phyloP scores from a whole-genome alignment of 2,113 vertebrate genomes.

The Stictonetta naevosa region DNA sequence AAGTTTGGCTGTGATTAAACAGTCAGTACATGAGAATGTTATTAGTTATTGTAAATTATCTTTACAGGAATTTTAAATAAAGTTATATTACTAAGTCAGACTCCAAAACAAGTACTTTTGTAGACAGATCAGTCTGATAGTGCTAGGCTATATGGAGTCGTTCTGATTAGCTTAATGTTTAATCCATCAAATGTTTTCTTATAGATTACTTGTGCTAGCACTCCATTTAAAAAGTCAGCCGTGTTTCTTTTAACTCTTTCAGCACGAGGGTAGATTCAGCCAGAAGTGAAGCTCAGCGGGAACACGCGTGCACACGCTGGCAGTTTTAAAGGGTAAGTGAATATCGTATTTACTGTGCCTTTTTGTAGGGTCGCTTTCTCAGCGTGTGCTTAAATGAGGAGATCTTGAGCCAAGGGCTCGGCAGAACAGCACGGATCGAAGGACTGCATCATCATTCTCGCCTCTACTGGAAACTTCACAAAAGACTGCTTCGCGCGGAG shows the following conservation, averaged over 20 bases:
- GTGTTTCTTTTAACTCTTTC: background rate
- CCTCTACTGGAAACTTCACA: conserved; percentile 87
- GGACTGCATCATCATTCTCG: conserved; percentile 80
- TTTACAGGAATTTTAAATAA: background rate
- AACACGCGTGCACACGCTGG: background rate
- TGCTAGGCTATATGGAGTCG: background rate
- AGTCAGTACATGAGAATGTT: background rate
- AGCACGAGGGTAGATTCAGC: rapidly evolving
- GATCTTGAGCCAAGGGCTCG: conserved; percentile 86
- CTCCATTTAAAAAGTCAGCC: background rate
- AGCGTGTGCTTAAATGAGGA: conserved; percentile 87
- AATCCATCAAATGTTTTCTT: background rate
- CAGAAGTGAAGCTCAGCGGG: background rate
- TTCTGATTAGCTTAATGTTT: background rate
- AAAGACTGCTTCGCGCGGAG: conserved; percentile 88
- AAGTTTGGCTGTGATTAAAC: background rate
- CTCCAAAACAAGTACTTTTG: background rate
- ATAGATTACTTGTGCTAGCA: too few species aligned
- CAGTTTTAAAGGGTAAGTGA: background rate
- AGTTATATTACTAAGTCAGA: background rate
- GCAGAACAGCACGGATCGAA: conserved; percentile 78
- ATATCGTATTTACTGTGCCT: background rate
- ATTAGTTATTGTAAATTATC: background rate
- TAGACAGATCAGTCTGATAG: background rate
- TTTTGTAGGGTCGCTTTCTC: conserved; percentile 79